Base-by-base conservation (phyloP, 2,888 invertebrate species). In the Operophtera brumata region DNA sequence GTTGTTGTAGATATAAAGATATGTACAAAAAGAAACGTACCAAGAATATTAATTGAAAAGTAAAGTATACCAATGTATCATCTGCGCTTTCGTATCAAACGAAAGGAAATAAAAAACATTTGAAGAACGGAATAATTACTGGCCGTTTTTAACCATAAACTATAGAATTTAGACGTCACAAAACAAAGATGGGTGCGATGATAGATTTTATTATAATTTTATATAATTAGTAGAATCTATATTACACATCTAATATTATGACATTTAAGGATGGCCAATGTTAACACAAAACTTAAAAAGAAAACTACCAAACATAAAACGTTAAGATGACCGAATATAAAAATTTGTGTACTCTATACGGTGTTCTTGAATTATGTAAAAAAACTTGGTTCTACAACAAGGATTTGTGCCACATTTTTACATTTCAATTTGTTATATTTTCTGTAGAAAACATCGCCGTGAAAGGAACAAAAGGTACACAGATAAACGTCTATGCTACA, bases 201-300 rank as follows among this genome's bases (percentile, higher is more conserved):
- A 74, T 71, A 69, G 67, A 72, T 70, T 77, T 76, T 71, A 71
- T 69, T 67, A 71, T 70, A 72, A 70, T 76, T 71, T 75, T 70
- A 77, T 77, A 80, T 75, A n/a, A n/a, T 70, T 70, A 80, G 75
- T 82, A 75, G 73, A 84, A 81, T 76, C 82, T 86, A 84, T 86
- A 80, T 79, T 82, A 86, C 81, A 86, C 78, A 84, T 79, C 79
- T 83, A 83, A 61, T 61, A 84, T 84, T 82, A 84, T 84, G 84
- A 85, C 84, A 83, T 80, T 78, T 78, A 82, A 78, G 71, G 82
- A 82, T 79, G 81, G 81, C 80, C 79, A 78, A 82, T 80, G 73
- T 75, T 72, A 77, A 78, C 79, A 82, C 77, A 68, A 75, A 78
- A 78, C 73, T 70, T 73, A 70, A 68, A 46, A 69, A 73, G 75